These are phyloP conservation scores for Cyphomyrus plagiostoma DNA, from an alignment of 2,113 vertebrate genomes.

Conservation along the genomic window DNA sequence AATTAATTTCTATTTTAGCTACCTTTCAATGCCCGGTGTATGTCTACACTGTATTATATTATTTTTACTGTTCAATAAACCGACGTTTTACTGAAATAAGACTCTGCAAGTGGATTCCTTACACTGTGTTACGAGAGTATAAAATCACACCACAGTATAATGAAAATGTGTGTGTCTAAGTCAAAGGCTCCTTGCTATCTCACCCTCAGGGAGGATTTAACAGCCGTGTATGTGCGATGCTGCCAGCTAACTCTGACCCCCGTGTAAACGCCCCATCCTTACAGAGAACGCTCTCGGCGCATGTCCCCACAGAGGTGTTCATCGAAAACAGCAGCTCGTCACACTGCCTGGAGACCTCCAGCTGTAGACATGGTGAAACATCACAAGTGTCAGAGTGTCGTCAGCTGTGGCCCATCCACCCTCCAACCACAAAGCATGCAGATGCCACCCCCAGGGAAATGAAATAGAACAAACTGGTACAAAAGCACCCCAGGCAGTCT, in stretches of 20 bases:
- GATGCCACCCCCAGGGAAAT: background rate
- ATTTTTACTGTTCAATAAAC: too few relatives aligned
- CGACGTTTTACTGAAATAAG: too few relatives aligned
- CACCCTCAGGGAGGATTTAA: background rate
- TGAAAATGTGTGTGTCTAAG: background rate
- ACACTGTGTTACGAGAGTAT: background rate
- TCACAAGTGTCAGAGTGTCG: background rate
- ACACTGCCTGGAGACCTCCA: background rate
- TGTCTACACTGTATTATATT: too few relatives aligned
- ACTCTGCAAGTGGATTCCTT: too few relatives aligned
- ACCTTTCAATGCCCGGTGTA: too few relatives aligned
- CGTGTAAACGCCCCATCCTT: background rate
- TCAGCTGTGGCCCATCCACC: background rate
- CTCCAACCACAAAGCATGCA: background rate
- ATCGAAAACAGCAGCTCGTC: background rate
- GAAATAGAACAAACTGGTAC: background rate
- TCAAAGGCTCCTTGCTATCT: background rate
- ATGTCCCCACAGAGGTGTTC: background rate
- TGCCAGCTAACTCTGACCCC: background rate
- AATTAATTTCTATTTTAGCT: too few relatives aligned
- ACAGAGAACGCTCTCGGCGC: background rate
- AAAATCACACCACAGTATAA: background rate
- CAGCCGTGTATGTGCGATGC: background rate
- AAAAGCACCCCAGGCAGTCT: background rate
- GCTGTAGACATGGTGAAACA: background rate